phyloP scores from a whole-genome alignment of 2,888 invertebrate species.

The Xylota segnis region DNA sequence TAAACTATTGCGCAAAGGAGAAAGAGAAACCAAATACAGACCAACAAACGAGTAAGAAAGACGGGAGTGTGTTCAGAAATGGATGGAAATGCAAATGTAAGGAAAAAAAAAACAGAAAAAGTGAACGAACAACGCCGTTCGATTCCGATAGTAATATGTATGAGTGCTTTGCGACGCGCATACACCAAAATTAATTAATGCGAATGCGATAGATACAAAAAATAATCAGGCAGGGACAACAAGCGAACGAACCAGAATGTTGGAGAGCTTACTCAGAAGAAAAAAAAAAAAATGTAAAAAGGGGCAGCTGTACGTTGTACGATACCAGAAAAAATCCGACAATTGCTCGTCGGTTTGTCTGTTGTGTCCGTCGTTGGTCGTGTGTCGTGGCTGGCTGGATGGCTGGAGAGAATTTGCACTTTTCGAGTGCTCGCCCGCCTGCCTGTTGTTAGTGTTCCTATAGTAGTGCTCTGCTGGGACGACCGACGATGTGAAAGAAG shows the following conservation, averaged over 20 bases:
- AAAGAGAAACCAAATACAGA: conserved; percentile 53
- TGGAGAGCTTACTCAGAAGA: conserved; percentile 62
- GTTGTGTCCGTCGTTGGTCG: conserved; percentile 49
- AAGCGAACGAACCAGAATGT: conserved; percentile 72
- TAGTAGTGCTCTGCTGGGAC: conserved; percentile 4
- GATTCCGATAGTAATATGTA: conserved; percentile 75
- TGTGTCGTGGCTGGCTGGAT: too few relatives aligned
- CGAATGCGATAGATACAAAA: conserved; percentile 76
- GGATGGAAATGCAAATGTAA: conserved; percentile 54
- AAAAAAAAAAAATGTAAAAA: too few relatives aligned
- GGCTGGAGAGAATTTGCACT: conserved; percentile 41
- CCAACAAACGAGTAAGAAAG: conserved; percentile 54
- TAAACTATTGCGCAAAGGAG: conserved; percentile 66
- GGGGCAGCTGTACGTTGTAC: conserved; percentile 59
- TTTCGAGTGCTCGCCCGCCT: conserved; percentile 33
- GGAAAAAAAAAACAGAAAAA: conserved; percentile 53
- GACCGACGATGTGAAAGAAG: conserved; percentile 51
- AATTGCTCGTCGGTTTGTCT: conserved; percentile 69
- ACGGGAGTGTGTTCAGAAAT: conserved; percentile 61
- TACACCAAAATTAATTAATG: conserved; percentile 78
- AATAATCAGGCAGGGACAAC: conserved; percentile 47
- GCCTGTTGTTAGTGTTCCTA: background rate
- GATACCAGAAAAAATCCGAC: conserved; percentile 66
- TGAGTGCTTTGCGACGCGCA: conserved; percentile 78
- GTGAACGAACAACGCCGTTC: conserved; percentile 70